A percentile compares a stretch with the other conserved stretches of the same genome.
These are phyloP conservation scores for Aphelenchoides fujianensis DNA, from an alignment of 1,140 invertebrate species.

Conservation along the genomic window DNA sequence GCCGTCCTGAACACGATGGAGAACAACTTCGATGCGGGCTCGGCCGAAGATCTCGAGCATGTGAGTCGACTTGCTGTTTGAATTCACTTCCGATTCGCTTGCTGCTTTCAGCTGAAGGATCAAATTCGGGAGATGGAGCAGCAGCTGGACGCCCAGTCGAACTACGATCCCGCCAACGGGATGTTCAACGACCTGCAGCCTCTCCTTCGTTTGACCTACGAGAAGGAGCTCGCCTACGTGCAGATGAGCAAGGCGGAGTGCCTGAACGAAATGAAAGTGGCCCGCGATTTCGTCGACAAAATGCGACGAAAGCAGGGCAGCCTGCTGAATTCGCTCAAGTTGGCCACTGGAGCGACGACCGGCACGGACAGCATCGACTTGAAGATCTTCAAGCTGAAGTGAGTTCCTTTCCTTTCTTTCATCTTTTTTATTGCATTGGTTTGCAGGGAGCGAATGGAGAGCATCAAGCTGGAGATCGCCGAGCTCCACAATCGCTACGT, in stretches of 20 bases:
- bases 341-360: constrained; percentile 58
- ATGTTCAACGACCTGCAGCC: constrained; percentile 51
- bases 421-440: constrained; percentile 26
- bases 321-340: constrained; percentile 56
- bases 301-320: constrained; percentile 55
- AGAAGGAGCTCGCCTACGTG: constrained; percentile 52
- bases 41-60: constrained; percentile 36
- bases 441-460: constrained; percentile 58
- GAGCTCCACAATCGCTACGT: constrained; percentile 56
- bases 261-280: constrained; percentile 58
- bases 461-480: constrained; percentile 51
- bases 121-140: constrained; percentile 55
- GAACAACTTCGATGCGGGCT: constrained; percentile 45
- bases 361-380: constrained; percentile 57
- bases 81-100: too few species aligned
- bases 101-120: constrained; percentile 48
- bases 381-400: constrained; percentile 59
- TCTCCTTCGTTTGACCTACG: constrained; percentile 54
- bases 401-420: constrained; percentile 22
- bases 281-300: constrained; percentile 58
- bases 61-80: not conserved
- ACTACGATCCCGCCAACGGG: constrained; percentile 14
- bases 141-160: constrained; percentile 34
- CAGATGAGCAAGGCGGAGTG: constrained; percentile 54
- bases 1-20: constrained; percentile 54